Evolutionary conservation across 2,888 invertebrate species (phyloP), one percentile per base, ranked within the genome.

Genomic region (Acrobasis consociella): DNA sequence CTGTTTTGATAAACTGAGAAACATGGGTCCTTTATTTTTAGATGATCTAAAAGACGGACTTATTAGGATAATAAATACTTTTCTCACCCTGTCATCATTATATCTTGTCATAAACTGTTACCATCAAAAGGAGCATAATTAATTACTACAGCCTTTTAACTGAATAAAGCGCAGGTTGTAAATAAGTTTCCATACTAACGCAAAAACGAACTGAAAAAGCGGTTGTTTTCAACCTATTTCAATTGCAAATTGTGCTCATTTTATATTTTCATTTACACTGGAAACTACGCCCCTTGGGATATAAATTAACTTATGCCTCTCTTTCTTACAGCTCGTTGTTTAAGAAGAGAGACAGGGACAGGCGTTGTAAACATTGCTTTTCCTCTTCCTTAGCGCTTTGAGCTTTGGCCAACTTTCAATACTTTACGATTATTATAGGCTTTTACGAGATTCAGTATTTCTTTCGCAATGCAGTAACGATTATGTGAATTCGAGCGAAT

Each of bases 341-440:
- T 31, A 13, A 15, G 22, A 42, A 53, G 52, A 53, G 31, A 42
- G 61, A 55, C 9, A 37, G 61, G 10, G 31, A 61, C 15, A 46
- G 15, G 13, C 37, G 46, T 22, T 16, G 37, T 22, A 49, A 31
- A 39, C 37, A 37, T 52, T 61, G n/a, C 53, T 55, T 60, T 37
- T 53, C 17, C 53, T 46, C 15, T 13, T 38, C 37, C 56, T 16
- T 17, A 15, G 39, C 22, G n/a, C 31, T 37, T 37, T 15, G 55
- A 62, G 55, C 38, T 17, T 39, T 49, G n/a, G 56, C 58, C 62
- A 62, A 58, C 17, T 56, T 62, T 50, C 38, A 16, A 49, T 62
- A 56, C 62, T 62, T 62, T 62, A 62, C 50, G 50, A 58, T 56
- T 62, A 58, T 58, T 62, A 39, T 62, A 38, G 50, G 50, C 62